These are phyloP conservation scores for Anomalospiza imberbis DNA, from an alignment of 2,797 vertebrate genomes.

Conservation along the genomic window DNA sequence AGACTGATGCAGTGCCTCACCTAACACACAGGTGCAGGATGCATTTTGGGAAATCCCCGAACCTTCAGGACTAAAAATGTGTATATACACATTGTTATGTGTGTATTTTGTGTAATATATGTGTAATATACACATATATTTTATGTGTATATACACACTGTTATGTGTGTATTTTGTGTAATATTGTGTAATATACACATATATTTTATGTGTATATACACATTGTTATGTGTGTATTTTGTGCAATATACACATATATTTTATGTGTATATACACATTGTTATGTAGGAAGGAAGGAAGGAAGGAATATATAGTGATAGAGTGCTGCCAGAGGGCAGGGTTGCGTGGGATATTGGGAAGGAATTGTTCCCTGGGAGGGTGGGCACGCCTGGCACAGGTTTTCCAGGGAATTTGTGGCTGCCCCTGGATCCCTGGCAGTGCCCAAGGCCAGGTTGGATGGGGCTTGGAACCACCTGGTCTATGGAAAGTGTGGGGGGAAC, in stretches of 20 bases:
- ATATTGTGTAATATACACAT: too few relatives aligned
- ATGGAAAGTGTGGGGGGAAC: neutral
- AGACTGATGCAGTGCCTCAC: neutral
- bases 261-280: too few relatives aligned
- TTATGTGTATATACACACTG: too few relatives aligned
- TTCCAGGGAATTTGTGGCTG: neutral
- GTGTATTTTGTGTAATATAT: too few relatives aligned
- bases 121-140: too few relatives aligned
- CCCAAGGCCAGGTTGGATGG: neutral
- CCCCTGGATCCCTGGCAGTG: neutral
- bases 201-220: too few relatives aligned
- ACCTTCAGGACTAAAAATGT: neutral
- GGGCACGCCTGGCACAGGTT: neutral
- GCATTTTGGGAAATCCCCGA: rapidly evolving
- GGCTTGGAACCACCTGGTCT: neutral
- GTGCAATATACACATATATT: too few relatives aligned
- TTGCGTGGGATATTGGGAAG: rapidly evolving
- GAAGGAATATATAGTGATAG: neutral
- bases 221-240: neutral
- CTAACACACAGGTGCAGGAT: neutral
- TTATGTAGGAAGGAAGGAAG: neutral
- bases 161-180: too few relatives aligned
- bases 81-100: neutral
- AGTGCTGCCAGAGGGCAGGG: neutral
- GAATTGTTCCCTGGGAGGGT: neutral